Percentiles rank a stretch among this genome's conserved stretches.
These are phyloP conservation scores for Linepithema humile DNA, from an alignment of 1,140 invertebrate species.

Conservation along the genomic window DNA sequence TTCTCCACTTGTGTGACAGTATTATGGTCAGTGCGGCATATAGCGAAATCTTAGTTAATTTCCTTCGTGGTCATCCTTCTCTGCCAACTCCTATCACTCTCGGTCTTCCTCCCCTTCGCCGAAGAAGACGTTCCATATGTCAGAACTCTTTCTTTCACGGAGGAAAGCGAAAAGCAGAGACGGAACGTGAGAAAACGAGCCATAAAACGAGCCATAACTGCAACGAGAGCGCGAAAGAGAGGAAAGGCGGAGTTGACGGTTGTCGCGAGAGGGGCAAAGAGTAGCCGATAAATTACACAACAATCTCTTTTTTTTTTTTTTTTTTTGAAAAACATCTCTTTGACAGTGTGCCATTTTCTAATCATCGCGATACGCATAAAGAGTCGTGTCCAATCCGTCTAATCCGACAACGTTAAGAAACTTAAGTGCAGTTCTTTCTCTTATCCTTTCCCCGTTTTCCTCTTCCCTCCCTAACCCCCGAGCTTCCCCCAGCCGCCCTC, in stretches of 20 bases:
- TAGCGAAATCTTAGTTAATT: conserved; percentile 79
- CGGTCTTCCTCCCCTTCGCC: conserved; percentile 29
- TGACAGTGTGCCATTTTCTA: conserved; percentile 32
- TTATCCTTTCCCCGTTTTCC: conserved; percentile 51
- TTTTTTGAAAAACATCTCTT: conserved; percentile 23
- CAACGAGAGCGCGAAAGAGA: not conserved
- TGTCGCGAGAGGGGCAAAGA: not conserved
- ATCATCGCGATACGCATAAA: conserved; percentile 29
- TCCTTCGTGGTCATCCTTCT: conserved; percentile 55
- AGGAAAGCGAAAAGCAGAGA: conserved; percentile 3
- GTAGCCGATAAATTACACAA: conserved; percentile 19
- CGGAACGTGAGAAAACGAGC: conserved; percentile 22
- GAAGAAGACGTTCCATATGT: conserved; percentile 8
- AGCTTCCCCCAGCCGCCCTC: conserved; percentile 58
- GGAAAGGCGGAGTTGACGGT: not conserved
- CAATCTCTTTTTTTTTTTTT: not conserved
- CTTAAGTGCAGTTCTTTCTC: conserved; percentile 44
- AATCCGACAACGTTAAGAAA: conserved; percentile 49
- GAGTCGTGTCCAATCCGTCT: conserved; percentile 26
- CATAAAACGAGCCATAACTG: conserved; percentile 21
- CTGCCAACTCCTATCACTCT: conserved; percentile 24
- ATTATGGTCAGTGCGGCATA: conserved; percentile 76
- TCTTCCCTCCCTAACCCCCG: conserved; percentile 37
- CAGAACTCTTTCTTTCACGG: conserved; percentile 19
- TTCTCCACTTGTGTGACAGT: not conserved